Conservation (phyloP, 2,113 vertebrate species). For the Mola mola region DNA sequence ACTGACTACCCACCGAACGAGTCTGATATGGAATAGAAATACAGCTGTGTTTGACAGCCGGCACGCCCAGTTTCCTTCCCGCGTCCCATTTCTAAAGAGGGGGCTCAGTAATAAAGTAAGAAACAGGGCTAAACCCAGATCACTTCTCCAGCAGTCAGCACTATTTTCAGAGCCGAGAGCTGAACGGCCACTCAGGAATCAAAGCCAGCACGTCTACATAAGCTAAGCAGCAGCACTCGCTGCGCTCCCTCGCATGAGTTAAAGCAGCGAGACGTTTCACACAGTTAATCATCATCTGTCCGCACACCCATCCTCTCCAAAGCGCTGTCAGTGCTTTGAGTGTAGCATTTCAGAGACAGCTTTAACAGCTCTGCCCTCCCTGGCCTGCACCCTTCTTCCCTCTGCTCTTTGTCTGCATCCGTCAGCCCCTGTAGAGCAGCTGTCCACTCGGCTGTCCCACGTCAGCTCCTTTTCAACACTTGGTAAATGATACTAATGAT, state of each 20-base stretch:
- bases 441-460: constrained; percentile 58
- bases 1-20: constrained; percentile 1
- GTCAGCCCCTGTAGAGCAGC: constrained; percentile 51
- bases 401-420: constrained; percentile 53
- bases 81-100: constrained; percentile 61
- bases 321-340: constrained; percentile 43
- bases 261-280: constrained; percentile 58
- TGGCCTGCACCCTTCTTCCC: constrained; percentile 26
- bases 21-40: constrained; percentile 8
- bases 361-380: constrained; percentile 40
- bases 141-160: constrained; percentile 71
- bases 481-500: constrained; percentile 61
- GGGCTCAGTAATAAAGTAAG: constrained; percentile 64
- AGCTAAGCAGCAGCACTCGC: constrained; percentile 57
- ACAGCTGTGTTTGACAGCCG: constrained; percentile 29
- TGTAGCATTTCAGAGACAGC: constrained; percentile 55
- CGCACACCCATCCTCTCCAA: constrained; percentile 35
- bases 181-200: constrained; percentile 64
- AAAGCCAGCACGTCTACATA: constrained; percentile 61
- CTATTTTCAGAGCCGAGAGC: constrained; percentile 67
- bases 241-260: constrained; percentile 34
- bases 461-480: constrained; percentile 62
- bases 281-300: constrained; percentile 59
- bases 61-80: constrained; percentile 40
- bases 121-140: constrained; percentile 81